Evolutionary conservation across 2,113 vertebrate species (phyloP).

Genomic region (Erythrocercus mccallii): DNA sequence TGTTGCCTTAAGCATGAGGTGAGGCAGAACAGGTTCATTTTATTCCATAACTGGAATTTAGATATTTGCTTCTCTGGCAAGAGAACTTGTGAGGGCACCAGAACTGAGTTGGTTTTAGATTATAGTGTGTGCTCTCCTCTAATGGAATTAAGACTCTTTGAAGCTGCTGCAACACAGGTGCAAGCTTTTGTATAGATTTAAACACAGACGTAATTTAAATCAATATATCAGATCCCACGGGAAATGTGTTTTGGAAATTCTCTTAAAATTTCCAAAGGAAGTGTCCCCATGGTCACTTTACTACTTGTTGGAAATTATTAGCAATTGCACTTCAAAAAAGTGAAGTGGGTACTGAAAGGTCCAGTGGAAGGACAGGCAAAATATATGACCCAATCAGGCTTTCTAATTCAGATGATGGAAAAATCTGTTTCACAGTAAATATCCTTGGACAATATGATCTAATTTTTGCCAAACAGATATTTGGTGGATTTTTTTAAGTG

Average conservation of each 20-base stretch:
- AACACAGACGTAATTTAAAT: not conserved
- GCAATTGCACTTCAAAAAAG: not conserved
- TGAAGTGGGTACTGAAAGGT: not conserved
- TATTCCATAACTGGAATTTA: not conserved
- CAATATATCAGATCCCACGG: not conserved
- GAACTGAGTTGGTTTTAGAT: not conserved
- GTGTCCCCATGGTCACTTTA: not conserved
- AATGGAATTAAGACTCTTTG: not conserved
- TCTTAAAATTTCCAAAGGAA: not conserved
- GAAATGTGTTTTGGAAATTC: not conserved
- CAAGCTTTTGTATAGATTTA: not conserved
- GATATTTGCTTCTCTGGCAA: not conserved
- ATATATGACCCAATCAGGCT: not conserved
- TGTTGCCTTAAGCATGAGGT: not conserved
- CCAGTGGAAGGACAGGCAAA: accelerated
- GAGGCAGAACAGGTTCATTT: not conserved
- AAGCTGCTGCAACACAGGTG: not conserved
- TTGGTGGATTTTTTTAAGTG: not conserved
- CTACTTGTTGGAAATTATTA: not conserved
- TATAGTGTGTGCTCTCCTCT: not conserved
- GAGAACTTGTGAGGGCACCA: not conserved
- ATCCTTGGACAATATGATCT: not conserved
- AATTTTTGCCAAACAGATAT: not conserved
- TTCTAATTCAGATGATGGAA: not conserved
- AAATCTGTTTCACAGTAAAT: not conserved